phyloP scores from a whole-genome alignment of 2,797 vertebrate genomes.

The Phylloscopus collybita region DNA sequence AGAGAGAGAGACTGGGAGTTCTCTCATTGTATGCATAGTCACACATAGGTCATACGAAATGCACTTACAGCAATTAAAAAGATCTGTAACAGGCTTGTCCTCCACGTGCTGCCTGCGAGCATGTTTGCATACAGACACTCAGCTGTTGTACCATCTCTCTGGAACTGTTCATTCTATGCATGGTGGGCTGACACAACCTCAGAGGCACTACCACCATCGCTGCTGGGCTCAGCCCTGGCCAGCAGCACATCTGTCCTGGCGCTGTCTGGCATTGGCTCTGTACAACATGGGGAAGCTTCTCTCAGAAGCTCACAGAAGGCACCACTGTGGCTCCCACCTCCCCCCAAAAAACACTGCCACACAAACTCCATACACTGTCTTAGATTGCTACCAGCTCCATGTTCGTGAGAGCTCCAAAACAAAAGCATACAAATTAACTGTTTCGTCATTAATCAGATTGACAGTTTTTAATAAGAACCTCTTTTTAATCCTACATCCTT shows the following conservation, averaged over 20 bases:
- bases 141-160: not conserved
- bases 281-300: not conserved
- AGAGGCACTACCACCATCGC: accelerated
- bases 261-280: not conserved
- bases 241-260: accelerated
- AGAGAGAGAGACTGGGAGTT: not conserved
- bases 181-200: not conserved
- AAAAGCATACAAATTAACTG: not conserved
- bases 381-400: not conserved
- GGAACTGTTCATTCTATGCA: not conserved
- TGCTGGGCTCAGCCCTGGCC: not conserved
- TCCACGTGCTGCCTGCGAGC: accelerated
- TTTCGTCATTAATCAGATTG: not conserved
- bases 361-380: not conserved
- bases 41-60: not conserved
- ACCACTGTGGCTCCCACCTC: not conserved
- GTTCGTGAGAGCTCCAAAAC: not conserved
- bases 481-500: not conserved
- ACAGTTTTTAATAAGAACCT: not conserved
- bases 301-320: not conserved
- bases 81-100: not conserved
- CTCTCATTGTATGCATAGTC: not conserved
- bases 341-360: accelerated
- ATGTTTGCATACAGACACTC: not conserved
- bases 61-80: not conserved